Evolutionary conservation across 2,888 invertebrate species (phyloP).

Genomic region (Nomada fabriciana): DNA sequence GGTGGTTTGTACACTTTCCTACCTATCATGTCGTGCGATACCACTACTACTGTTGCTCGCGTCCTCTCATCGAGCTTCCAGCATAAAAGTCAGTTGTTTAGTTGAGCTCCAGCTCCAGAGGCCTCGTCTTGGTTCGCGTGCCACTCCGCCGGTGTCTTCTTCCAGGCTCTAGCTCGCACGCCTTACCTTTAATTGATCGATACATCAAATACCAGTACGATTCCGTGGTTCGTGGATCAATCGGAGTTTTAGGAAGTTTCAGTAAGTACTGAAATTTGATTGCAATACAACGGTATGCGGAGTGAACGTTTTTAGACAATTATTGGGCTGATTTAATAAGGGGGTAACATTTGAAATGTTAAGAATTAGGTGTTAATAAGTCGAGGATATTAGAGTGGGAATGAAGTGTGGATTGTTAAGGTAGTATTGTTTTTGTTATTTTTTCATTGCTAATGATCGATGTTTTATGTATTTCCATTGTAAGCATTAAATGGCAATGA

Average conservation of each 20-base stretch:
- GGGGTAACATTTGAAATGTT: no score
- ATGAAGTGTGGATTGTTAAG: no score
- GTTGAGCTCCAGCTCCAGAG: constrained; percentile 75
- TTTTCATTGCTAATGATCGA: no score
- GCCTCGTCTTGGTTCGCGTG: constrained; percentile 63
- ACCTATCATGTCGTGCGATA: constrained; percentile 57
- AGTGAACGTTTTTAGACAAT: not conserved
- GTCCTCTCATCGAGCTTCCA: constrained; percentile 72
- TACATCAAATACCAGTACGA: not conserved
- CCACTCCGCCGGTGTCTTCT: constrained; percentile 48
- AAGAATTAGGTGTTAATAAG: no score
- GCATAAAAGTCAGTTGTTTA: constrained; percentile 79
- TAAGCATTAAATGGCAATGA: not conserved
- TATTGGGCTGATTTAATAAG: not conserved
- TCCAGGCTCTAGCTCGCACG: not conserved
- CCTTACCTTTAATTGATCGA: not conserved
- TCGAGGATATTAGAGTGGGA: no score
- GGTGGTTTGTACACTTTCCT: constrained; percentile 69
- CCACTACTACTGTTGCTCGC: constrained; percentile 67
- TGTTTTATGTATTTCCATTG: no score
- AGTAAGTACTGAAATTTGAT: not conserved
- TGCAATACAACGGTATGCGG: not conserved
- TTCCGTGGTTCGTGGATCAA: not conserved
- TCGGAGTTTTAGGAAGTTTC: not conserved
- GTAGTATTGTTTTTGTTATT: no score